phyloP scores from a whole-genome alignment of 2,888 invertebrate genomes.

The Heliconius ethilla region DNA sequence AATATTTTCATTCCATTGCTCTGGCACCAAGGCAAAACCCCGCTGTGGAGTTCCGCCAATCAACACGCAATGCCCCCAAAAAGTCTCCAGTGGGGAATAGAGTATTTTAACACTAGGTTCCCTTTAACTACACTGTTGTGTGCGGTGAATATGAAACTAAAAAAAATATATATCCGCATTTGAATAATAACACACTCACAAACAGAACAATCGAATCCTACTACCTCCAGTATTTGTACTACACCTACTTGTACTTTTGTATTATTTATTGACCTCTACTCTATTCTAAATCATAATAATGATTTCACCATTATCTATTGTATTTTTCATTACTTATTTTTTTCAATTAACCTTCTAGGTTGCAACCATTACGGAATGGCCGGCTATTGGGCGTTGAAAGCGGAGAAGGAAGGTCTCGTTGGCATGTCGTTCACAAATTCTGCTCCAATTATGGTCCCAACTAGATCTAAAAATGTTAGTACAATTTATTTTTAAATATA shows the following conservation, averaged over 20 bases:
- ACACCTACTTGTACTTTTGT: not conserved
- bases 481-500: not conserved
- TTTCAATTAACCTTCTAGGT: slow-evolving; percentile 64
- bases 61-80: no score
- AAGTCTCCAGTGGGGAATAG: no score
- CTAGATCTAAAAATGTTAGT: slow-evolving; percentile 86
- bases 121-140: no score
- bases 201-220: no score
- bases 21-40: no score
- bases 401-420: slow-evolving; percentile 86
- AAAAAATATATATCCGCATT: no score
- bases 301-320: not conserved
- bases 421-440: slow-evolving; percentile 96
- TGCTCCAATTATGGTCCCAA: slow-evolving; percentile 93
- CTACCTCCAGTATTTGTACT: no score
- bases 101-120: no score
- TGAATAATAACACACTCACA: no score
- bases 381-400: slow-evolving; percentile 90
- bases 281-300: not conserved
- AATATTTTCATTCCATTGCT: no score
- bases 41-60: no score
- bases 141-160: no score
- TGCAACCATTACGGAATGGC: slow-evolving; percentile 96
- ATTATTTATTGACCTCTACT: not conserved
- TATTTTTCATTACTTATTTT: not conserved